Evolutionary conservation across 2,113 vertebrate species (phyloP).

Genomic region (Apteryx owenii): DNA sequence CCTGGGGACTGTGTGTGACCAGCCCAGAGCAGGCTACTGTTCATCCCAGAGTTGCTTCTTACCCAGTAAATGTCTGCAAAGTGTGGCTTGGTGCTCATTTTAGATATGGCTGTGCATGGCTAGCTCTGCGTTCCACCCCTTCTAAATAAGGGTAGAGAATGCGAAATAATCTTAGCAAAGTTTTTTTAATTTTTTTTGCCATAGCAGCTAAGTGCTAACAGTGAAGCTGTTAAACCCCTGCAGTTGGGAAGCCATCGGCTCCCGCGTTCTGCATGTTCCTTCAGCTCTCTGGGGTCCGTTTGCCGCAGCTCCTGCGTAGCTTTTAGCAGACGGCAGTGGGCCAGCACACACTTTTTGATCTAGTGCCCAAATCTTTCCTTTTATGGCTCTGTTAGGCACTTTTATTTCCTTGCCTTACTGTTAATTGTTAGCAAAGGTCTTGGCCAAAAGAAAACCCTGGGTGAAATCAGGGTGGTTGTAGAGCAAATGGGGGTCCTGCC

Average conservation of each 20-base stretch:
- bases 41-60: not conserved
- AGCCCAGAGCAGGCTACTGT: not conserved
- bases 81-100: accelerated
- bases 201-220: not conserved
- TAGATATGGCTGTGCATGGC: accelerated
- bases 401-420: not conserved
- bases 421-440: not conserved
- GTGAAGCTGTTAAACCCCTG: not conserved
- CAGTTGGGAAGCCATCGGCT: not conserved
- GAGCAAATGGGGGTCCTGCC: not conserved
- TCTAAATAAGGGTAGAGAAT: accelerated
- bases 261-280: not conserved
- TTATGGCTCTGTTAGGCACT: not conserved
- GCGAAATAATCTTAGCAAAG: not conserved
- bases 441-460: not conserved
- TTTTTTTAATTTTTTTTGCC: not conserved
- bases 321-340: not conserved
- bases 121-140: not conserved
- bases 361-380: not conserved
- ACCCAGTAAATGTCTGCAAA: accelerated
- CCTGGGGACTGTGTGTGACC: not conserved
- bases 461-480: accelerated
- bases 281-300: not conserved
- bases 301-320: not conserved
- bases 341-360: accelerated